phyloP scores from a whole-genome alignment of 2,797 vertebrate species.

The Crax fasciolata region DNA sequence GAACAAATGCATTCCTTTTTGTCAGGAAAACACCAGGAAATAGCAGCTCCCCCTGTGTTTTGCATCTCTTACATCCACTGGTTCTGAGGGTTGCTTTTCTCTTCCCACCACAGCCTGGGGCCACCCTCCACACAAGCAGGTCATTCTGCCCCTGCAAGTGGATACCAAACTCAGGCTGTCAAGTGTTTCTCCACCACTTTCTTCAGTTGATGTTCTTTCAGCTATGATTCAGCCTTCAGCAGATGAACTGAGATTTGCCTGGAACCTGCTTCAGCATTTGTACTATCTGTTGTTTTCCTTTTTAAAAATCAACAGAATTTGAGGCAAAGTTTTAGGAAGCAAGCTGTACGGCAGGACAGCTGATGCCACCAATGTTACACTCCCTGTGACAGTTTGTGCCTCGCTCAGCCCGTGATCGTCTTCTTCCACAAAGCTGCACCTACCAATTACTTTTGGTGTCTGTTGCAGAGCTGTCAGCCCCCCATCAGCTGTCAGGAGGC shows the following conservation, averaged over 20 bases:
- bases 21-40: neutral
- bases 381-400: neutral
- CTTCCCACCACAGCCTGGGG: neutral
- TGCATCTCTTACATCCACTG: rapidly evolving
- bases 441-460: constrained; percentile 65
- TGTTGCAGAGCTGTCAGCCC: constrained; percentile 59
- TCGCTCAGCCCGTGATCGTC: constrained; percentile 19
- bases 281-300: neutral
- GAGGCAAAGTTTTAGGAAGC: constrained; percentile 16
- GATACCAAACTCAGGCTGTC: neutral
- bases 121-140: neutral
- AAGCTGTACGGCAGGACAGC: neutral
- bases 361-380: neutral
- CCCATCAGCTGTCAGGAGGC: constrained; percentile 40
- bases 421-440: constrained; percentile 57
- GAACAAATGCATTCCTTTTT: neutral
- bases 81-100: neutral
- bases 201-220: neutral
- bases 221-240: neutral
- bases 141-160: neutral
- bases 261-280: neutral
- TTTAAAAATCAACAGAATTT: neutral
- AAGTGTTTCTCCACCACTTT: neutral
- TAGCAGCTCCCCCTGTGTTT: neutral
- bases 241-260: constrained; percentile 23